Base-by-base conservation (phyloP, 2,888 invertebrate species). In the Zeuzera pyrina region DNA sequence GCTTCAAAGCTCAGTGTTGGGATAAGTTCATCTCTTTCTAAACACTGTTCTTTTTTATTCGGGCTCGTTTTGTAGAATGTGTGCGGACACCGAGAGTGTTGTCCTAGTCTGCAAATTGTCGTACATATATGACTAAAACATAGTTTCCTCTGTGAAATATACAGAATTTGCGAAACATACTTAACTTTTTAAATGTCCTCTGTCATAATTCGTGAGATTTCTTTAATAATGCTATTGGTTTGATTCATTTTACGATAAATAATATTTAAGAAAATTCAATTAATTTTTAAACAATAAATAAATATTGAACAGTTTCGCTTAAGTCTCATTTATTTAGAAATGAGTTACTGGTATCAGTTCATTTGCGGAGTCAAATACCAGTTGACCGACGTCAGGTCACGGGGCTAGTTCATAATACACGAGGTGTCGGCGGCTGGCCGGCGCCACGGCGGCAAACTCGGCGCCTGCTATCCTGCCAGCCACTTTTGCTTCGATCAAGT, bases 401-500 rank as follows among this genome's bases (percentile, higher is more conserved):
- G 67, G 57, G 74, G 71, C 78, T 79, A 78, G 79, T 78, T 68
- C 77, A 79, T 78, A 79, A 78, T 77, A 78, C 77, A 77, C 76
- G 76, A 81, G 77, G 79, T 77, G 79, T 73, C 63, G 70, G 76
- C 79, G 81, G 74, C 81, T 57, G 62, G 76, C 63, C 76, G 81
- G 81, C 81, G 81, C 81, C 81, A 78, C 55, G 65, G 70, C 65
- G 72, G 70, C 68, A 72, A 68, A 43, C 55, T 59, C 66, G 81
- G 81, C 81, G 81, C 81, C 81, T 76, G 55, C 74, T 69, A 69
- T 73, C 79, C 76, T 79, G 71, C 66, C 66, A 61, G 59, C 58
- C 55, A 60, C 47, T 44, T 39, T 34, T 21, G 11, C 29, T 19
- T 16, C 52, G 56, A 39, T 15, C 32, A 3, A 56, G n/a, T n/a